Base-by-base conservation (phyloP, 2,113 vertebrate species). In the Odontophorus gujanensis region DNA sequence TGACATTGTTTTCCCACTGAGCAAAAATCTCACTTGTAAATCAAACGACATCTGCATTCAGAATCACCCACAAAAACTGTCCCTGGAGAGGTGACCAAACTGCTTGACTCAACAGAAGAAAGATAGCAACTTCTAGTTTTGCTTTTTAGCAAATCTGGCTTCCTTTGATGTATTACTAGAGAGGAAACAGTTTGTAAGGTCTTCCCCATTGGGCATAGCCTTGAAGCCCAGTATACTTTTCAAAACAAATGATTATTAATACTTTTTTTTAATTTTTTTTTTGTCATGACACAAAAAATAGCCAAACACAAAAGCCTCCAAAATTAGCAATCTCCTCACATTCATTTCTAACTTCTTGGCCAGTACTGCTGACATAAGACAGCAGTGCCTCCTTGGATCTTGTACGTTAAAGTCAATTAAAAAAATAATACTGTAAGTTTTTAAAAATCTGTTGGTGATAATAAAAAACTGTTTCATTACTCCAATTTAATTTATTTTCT, bases 41-140 rank as follows among this genome's bases (percentile, higher is more conserved):
- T 96, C 30, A 9, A 95, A 93, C 21, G 93, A 91, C 89, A 98
- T 97, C 96, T 98, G 97, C 96, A 97, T 97, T 96, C 94, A 96
- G 86, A 92, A 91, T 96, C 92, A 72, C 69, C 75, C 94, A 86
- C 92, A 75, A 84, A 53, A 72, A 83, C 42, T 2, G 3, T 91
- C 93, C 93, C 89, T 80, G 84, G 82, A 95, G 83, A 95, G 93
- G 89, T 87, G 91, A 93, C 88, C 90, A 93, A 45, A 79, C 62
- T 77, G 55, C 59, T 69, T 36, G 59, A 87, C 53, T 85, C 72
- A 36, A 74, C 14, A 71, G 81, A 14, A 93, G 61, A 92, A 71
- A 63, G 65, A 92, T 88, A 81, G 57, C 48, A 85, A 72, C 76
- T 82, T 74, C 85, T 65, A 58, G 6, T 36, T 79, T 86, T 55